Evolutionary conservation across 2,888 invertebrate species (phyloP), one percentile per base, ranked within the genome.

Genomic region (Oxytorus armatus): DNA sequence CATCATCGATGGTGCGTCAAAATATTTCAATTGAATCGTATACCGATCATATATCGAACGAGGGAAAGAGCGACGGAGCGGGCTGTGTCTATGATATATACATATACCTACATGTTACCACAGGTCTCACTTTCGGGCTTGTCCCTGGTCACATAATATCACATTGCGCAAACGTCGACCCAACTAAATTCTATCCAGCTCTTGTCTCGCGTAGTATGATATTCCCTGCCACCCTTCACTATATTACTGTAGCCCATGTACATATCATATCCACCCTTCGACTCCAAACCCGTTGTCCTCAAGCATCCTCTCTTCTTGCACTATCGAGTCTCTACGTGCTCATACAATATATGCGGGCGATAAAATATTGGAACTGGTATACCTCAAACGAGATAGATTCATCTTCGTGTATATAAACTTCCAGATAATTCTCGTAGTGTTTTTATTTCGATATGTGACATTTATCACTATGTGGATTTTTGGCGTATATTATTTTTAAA

Each of bases 1-100:
- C 77, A 79, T 82, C 65, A 77, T 81, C 78, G 59, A 74, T 36
- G 53, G 51, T 47, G 69, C 69, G 77, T 82, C 80, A 79, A 83
- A 80, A 83, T 83, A 83, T 82, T 82, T 80, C 83, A 83, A 81
- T 82, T 77, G 80, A 72, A 82, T 82, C 83, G 74, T 68, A 68
- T 61, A 51, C 59, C 66, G 66, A 47, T 78, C 77, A 69, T 42
- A 16, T 47, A 23, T 16, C 25, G 18, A 68, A n/a, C n/a, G n/a
- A n/a, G 53, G 59, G 29, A 57, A 74, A 10, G 74, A 65, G 69
- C 49, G 42, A 36, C n/a, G 16, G 21, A 33, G 21, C 18, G 10
- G 11, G 18, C 29, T 39, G 29, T 47, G 47, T 47, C 29, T 39
- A 61, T 42, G 11, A 3, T 21, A 51, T 47, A 51, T 18, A 51